Base-by-base conservation (phyloP, 2,888 invertebrate species). In the Poecilobothrus nobilitatus region DNA sequence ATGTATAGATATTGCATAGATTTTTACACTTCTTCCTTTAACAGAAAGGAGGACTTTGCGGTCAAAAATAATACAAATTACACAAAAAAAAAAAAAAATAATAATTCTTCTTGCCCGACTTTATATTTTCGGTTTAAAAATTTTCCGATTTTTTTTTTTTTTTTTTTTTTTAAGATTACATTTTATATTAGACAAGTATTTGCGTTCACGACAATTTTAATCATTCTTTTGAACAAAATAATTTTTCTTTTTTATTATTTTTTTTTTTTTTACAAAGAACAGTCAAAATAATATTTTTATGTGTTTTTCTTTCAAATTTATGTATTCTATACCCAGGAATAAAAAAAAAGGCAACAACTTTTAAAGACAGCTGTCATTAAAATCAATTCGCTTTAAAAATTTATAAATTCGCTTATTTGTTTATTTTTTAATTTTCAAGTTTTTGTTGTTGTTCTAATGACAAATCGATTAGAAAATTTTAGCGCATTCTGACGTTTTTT, bases 1-100 rank as follows among this genome's bases (percentile, higher is more conserved):
- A 53, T 53, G 53, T 18, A 53, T 53, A 53, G 53, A 53, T 53
- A 53, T 53, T 53, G 53, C 53, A 53, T 18, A 53, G 53, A 53
- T 18, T 53, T 53, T 27, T 27, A 41, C 9, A 53, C 53, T 53
- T 53, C 18, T 53, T 53, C 53, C 53, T 53, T 18, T 37, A 8
- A 10, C 18, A 18, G 15, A 53, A n/a, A 53, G 41, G 41, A 41
- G 41, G 41, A 15, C 41, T 53, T 53, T 53, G 18, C 18, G 53
- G 53, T 18, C 53, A n/a, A 53, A 53, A 53, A 53, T 53, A 53
- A 53, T 53, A 53, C 53, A 6, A 53, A 53, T 53, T 18, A 12
- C 1, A 18, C 7, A 53, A 53, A 53, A 18, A 15, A 53, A 18
- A 53, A 53, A 18, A 53, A 53, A 18, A 12, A 18, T 53, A 53